Evolutionary conservation across 2,113 vertebrate species (phyloP), one percentile per base, ranked within the genome.

Genomic region (Pygoscelis adeliae): DNA sequence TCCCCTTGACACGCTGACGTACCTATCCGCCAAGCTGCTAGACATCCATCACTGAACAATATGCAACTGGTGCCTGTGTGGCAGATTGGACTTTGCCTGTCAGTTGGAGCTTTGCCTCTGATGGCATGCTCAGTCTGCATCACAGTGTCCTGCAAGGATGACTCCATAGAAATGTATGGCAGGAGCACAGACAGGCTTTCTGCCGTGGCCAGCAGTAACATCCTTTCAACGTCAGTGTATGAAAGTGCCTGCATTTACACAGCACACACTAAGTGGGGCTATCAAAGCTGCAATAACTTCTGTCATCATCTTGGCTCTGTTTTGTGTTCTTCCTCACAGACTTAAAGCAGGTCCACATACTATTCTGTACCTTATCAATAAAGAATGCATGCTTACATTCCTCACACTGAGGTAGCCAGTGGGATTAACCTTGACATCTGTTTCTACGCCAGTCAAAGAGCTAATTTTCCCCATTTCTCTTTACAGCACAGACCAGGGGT

Each of bases 301-400:
- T 98, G 96, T 97, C 96, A 98, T 91, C 91, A 58, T 93, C 46
- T 88, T 89, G 76, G n/a, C 70, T 97, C 92, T 96, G 97, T n/a
- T 98, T 93, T 91, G 32, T 47, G 7, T 97, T 83, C 70, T 49
- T 91, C 30, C 52, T 80, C 56, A 21, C 26, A 82, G 25, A 19
- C n/a, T 74, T 71, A 44, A 62, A 83, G 55, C 44, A 95, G 82
- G 52, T 58, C 67, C 49, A 83, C 5, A 0, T 72, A n/a, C 36
- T 74, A 26, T 52, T 56, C 56, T 85, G 30, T 50, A 30, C n/a
- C 53, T 96, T 94, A 93, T 73, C 76, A 29, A 59, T 73, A 58
- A 92, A 79, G 70, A 89, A 81, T 52, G n/a, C 36, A 15, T 25
- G 30, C 12, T 92, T 78, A 50, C 34, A 77, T 94, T 95, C 83